Percentiles rank a stretch among this genome's conserved stretches.
phyloP scores from a whole-genome alignment of 2,113 vertebrate species.

The Gymnocephalus cernua region DNA sequence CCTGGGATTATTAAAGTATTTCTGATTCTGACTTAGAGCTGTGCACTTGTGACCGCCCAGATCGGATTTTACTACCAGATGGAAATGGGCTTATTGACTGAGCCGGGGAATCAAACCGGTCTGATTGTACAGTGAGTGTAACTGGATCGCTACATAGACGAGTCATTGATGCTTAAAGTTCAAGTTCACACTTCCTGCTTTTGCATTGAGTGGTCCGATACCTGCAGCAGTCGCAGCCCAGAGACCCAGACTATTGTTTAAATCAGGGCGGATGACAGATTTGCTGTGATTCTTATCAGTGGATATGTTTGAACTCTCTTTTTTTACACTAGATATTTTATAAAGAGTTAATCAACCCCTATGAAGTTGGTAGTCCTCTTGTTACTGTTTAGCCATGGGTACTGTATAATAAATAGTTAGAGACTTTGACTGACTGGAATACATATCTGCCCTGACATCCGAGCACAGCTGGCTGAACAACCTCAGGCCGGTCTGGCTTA shows the following conservation, averaged over 20 bases:
- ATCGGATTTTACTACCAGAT: too few species aligned
- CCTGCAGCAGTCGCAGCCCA: constrained; percentile 23
- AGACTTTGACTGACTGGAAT: constrained; percentile 19
- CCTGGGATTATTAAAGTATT: too few species aligned
- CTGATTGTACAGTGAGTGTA: constrained; percentile 55
- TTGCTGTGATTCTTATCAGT: background rate
- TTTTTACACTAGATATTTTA: background rate
- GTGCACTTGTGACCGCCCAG: too few species aligned
- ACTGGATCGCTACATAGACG: constrained; percentile 45
- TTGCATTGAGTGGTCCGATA: background rate
- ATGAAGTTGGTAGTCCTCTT: background rate
- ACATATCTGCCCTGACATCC: constrained; percentile 53
- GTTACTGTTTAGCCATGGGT: background rate
- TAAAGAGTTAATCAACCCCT: background rate
- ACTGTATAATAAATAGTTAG: constrained; percentile 22
- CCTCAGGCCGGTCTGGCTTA: constrained; percentile 71
- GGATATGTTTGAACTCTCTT: background rate
- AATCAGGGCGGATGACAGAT: constrained; percentile 9
- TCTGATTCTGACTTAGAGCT: too few species aligned
- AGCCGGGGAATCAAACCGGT: constrained; percentile 36
- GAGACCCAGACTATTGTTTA: background rate
- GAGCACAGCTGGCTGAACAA: constrained; percentile 63
- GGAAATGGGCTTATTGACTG: constrained; percentile 5
- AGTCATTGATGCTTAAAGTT: constrained; percentile 62
- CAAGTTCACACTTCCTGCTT: constrained; percentile 66